These are phyloP conservation scores for Pararge aegeria DNA, from an alignment of 1,140 invertebrate species.

Conservation along the genomic window DNA sequence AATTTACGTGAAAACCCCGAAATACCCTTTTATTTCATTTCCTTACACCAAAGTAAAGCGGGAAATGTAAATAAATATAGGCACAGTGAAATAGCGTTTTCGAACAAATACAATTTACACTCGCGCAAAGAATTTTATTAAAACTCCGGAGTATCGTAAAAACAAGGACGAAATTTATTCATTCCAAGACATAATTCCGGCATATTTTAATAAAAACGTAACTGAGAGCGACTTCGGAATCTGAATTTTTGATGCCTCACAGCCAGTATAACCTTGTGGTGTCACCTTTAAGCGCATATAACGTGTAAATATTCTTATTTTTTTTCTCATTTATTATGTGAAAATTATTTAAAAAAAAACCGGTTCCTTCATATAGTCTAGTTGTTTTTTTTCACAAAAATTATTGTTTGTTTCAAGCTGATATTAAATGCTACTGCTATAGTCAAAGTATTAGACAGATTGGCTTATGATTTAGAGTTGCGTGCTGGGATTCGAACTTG, in stretches of 20 bases:
- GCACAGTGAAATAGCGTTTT: conserved; percentile 11
- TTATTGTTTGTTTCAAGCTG: no score
- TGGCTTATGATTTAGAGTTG: no score
- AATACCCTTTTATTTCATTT: conserved; percentile 8
- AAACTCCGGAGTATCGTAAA: conserved; percentile 25
- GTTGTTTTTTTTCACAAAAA: no score
- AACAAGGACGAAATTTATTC: conserved; percentile 43
- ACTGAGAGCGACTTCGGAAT: conserved; percentile 15
- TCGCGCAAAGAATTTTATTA: conserved; percentile 29
- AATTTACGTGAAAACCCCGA: conserved; percentile 2
- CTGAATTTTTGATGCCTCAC: conserved; percentile 5
- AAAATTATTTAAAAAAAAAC: no score
- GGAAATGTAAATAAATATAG: conserved; percentile 10
- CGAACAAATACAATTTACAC: conserved; percentile 33
- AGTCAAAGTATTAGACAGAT: no score
- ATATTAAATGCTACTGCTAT: no score
- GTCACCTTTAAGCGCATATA: not conserved
- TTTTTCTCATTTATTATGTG: not conserved
- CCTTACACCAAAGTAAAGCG: conserved; percentile 2
- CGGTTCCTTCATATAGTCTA: no score
- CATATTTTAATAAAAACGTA: conserved; percentile 42
- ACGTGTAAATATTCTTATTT: no score
- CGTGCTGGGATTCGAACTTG: no score
- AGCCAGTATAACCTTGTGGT: not conserved
- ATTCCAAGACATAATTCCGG: conserved; percentile 39